A percentile compares a stretch with the other conserved stretches of the same genome.
phyloP scores from a whole-genome alignment of 2,888 invertebrate species.

The Mythimna albipuncta region DNA sequence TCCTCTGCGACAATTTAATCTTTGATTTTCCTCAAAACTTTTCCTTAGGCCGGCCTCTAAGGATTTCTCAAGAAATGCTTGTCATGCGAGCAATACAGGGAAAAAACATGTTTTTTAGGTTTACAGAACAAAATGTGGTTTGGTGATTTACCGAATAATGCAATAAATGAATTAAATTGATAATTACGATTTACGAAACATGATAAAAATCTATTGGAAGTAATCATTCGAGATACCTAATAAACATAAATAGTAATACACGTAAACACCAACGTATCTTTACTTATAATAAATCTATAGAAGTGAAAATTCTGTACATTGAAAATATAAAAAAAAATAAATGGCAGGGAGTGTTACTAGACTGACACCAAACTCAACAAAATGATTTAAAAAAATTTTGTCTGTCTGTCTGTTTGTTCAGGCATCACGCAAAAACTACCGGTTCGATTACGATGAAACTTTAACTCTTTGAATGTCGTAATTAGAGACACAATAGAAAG shows the following conservation, averaged over 20 bases:
- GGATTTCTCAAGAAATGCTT: conserved; percentile 18
- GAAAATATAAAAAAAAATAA: too few species aligned
- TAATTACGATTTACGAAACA: conserved; percentile 14
- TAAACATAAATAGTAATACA: neutral
- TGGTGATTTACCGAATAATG: neutral
- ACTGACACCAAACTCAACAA: too few species aligned
- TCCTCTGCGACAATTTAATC: conserved; percentile 4
- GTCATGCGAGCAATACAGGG: neutral
- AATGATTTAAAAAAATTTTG: too few species aligned
- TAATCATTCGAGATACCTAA: neutral
- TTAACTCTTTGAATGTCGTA: too few species aligned
- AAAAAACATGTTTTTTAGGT: neutral
- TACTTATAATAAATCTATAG: neutral
- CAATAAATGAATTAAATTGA: neutral
- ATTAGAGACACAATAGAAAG: too few species aligned
- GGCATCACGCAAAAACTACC: too few species aligned
- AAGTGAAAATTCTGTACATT: too few species aligned
- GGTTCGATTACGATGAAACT: too few species aligned
- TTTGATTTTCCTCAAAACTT: conserved; percentile 39
- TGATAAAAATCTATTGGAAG: neutral
- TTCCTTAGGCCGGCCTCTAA: conserved; percentile 29
- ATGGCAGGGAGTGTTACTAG: too few species aligned
- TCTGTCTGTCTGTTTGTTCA: too few species aligned
- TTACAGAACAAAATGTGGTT: neutral
- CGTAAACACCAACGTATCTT: neutral